Base-by-base conservation (phyloP, 1,140 invertebrate genomes). In the Drosophila neocordata region DNA sequence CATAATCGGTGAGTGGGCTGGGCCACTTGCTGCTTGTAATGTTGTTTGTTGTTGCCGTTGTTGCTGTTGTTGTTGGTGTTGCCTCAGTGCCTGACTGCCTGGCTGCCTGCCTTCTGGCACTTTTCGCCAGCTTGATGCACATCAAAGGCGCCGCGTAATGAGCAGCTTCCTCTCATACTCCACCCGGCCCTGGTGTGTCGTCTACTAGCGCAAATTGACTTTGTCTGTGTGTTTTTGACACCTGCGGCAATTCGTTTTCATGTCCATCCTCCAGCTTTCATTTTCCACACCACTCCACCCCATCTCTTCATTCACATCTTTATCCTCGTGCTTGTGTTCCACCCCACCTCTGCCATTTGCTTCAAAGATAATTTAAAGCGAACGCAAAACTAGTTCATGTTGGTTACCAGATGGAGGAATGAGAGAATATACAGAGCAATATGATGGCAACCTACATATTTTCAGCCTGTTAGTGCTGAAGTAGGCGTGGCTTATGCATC, bases 211-310 rank as follows among this genome's bases (percentile, higher is more conserved):
- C 79, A 88, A 87, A 87, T 87, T 87, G 82, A 87, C 82, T 87
- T 87, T 87, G 82, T 87, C 82, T 87, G 82, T 87, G 82, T 87
- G 79, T 82, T 85, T 87, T 88, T 82, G 79, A 87, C 82, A 87
- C 82, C 82, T 87, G 82, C 82, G 82, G 82, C 82, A 87, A 88
- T 87, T 88, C 82, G 71, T 87, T 88, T 75, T 65, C 66, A 63
- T 65, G 44, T 59, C 73, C 65, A 48, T 48, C 41, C 41, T 48
- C 41, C 41, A 48, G 41, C 41, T 15, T 48, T 48, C n/a, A 20
- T 48, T 15, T 6, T 20, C 3, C 41, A 20, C 60, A 22, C 20
- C 55, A 34, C 5, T 38, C 27, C 27, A 60, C 27, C 5, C 58
- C 59, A 34, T 12, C 63, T 22, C 20, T 20, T 61, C 58, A 58